A percentile compares a stretch with the other conserved stretches of the same genome.
Evolutionary conservation across 2,888 invertebrate genomes (phyloP).

Genomic region (Drosophila maculinotata): DNA sequence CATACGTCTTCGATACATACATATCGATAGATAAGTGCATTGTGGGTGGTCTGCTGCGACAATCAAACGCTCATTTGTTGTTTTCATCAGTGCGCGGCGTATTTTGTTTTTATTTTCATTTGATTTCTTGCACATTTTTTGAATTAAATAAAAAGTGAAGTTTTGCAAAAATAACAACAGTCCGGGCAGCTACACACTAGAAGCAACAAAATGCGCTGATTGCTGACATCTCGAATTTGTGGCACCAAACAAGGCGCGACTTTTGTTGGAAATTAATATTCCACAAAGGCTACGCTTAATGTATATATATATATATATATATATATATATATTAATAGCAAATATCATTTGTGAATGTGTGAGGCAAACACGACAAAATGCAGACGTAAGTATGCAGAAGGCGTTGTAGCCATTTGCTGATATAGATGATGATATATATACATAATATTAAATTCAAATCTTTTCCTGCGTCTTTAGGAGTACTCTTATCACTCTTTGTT

Average conservation of each 20-base stretch:
- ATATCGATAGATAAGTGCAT: slow-evolving; percentile 29
- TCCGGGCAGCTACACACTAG: slow-evolving; percentile 9
- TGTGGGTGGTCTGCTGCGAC: slow-evolving; percentile 59
- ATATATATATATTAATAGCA: slow-evolving; percentile 40
- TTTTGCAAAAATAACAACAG: neutral
- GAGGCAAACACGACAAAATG: slow-evolving; percentile 43
- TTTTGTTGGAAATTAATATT: slow-evolving; percentile 60
- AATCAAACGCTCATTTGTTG: slow-evolving; percentile 61
- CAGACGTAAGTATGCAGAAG: slow-evolving; percentile 55
- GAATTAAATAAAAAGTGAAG: slow-evolving; percentile 37
- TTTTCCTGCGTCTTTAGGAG: slow-evolving; percentile 24
- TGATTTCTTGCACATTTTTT: slow-evolving; percentile 36
- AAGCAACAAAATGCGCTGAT: slow-evolving; percentile 49
- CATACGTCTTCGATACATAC: slow-evolving; percentile 13
- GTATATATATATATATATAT: no score
- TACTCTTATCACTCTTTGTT: slow-evolving; percentile 12
- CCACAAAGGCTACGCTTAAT: slow-evolving; percentile 60
- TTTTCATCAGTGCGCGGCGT: slow-evolving; percentile 32
- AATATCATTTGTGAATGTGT: slow-evolving; percentile 18
- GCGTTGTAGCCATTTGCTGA: slow-evolving; percentile 10
- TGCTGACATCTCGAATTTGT: slow-evolving; percentile 22
- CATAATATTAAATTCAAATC: slow-evolving; percentile 21
- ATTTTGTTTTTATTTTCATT: slow-evolving; percentile 58
- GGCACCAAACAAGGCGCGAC: slow-evolving; percentile 55
- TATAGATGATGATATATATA: neutral